phyloP scores from a whole-genome alignment of 2,797 vertebrate genomes.

The Alcedo atthis region DNA sequence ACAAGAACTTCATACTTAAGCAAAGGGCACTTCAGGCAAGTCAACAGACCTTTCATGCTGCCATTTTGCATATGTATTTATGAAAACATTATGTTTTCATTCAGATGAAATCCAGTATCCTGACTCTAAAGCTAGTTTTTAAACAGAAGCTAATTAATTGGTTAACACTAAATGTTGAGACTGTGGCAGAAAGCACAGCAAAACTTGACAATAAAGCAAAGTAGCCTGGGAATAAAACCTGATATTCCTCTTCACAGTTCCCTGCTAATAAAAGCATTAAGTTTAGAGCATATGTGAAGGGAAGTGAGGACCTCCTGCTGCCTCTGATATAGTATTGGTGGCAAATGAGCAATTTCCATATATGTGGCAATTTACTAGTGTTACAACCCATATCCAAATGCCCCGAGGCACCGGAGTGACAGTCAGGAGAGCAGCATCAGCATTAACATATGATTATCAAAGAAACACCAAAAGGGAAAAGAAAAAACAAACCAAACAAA shows the following conservation, averaged over 20 bases:
- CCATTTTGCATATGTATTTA: neutral
- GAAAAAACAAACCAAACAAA: neutral
- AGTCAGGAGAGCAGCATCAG: slow-evolving; percentile 15
- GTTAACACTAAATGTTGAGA: neutral
- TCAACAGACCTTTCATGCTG: neutral
- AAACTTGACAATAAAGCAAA: slow-evolving; percentile 35
- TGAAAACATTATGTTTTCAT: neutral
- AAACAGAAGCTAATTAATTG: slow-evolving; percentile 39
- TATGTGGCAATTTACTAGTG: slow-evolving; percentile 21
- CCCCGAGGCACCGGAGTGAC: slow-evolving; percentile 24
- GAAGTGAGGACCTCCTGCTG: slow-evolving; percentile 27
- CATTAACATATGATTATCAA: neutral
- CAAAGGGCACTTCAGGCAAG: neutral
- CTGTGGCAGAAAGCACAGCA: slow-evolving; percentile 10
- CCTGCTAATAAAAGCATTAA: slow-evolving; percentile 49
- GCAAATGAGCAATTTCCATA: slow-evolving; percentile 42
- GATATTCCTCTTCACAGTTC: slow-evolving; percentile 33
- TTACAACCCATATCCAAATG: slow-evolving; percentile 11
- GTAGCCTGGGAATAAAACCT: slow-evolving; percentile 30
- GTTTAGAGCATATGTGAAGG: slow-evolving; percentile 17
- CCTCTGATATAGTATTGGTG: slow-evolving; percentile 19
- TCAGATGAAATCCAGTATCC: neutral
- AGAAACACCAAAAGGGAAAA: neutral
- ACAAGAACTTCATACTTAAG: neutral
- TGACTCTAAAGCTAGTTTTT: neutral